phyloP scores from a whole-genome alignment of 1,140 invertebrate genomes.

The Gryllus bimaculatus region DNA sequence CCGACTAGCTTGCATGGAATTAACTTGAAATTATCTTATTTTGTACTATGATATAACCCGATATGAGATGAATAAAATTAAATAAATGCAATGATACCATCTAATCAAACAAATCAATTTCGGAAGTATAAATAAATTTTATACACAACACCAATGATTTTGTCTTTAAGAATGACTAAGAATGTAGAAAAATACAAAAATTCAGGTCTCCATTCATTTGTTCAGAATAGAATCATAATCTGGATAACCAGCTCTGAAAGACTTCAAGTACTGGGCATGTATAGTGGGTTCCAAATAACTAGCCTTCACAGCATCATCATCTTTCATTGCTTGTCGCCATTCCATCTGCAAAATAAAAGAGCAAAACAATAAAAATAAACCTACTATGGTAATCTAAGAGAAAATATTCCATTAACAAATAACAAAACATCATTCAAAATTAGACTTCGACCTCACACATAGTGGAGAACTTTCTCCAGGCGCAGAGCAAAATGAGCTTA shows the following conservation, averaged over 20 bases:
- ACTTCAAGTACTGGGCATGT: conserved; percentile 62
- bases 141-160: background rate
- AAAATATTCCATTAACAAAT: background rate
- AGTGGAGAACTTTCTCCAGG: background rate
- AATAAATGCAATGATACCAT: too few relatives aligned
- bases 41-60: too few relatives aligned
- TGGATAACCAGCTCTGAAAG: conserved; percentile 49
- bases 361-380: background rate
- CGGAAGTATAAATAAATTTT: too few relatives aligned
- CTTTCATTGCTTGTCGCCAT: conserved; percentile 58
- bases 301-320: conserved; percentile 55
- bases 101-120: too few relatives aligned
- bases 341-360: conserved; percentile 42
- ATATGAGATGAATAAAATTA: too few relatives aligned
- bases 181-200: background rate
- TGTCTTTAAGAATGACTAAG: background rate
- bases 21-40: too few relatives aligned
- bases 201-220: background rate
- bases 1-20: too few relatives aligned
- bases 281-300: conserved; percentile 53
- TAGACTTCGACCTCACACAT: background rate
- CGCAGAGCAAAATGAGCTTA: background rate
- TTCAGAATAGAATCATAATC: conserved; percentile 53
- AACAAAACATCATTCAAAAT: background rate
- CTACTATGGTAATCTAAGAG: too few relatives aligned